Evolutionary conservation across 2,113 vertebrate species (phyloP).

Genomic region (Takifugu flavidus): DNA sequence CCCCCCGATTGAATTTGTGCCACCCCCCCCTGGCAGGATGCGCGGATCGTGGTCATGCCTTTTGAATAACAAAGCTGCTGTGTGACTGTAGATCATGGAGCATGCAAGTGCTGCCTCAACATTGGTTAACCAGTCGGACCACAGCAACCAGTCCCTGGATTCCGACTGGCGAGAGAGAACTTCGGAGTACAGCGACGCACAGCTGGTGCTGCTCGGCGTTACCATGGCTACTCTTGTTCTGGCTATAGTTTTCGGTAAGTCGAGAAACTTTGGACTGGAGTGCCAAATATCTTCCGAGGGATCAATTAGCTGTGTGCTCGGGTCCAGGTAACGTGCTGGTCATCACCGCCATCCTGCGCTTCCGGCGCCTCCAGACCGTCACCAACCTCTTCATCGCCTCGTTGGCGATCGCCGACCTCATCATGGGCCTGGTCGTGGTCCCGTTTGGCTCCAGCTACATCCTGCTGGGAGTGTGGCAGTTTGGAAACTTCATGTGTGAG

Average conservation of each 20-base stretch:
- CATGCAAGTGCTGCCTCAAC: conserved; percentile 1
- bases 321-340: conserved; percentile 86
- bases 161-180: neutral
- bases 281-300: neutral
- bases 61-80: neutral
- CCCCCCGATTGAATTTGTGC: too few species aligned
- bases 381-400: conserved; percentile 98
- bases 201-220: conserved; percentile 81
- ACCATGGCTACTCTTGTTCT: conserved; percentile 88
- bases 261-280: neutral
- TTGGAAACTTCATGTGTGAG: conserved; percentile 89
- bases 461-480: conserved; percentile 85
- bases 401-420: conserved; percentile 90
- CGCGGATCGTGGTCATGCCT: too few species aligned
- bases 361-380: conserved; percentile 91
- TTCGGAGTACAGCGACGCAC: conserved; percentile 65
- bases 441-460: conserved; percentile 89
- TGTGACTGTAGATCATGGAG: conserved; percentile 60
- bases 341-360: conserved; percentile 88
- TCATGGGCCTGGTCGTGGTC: conserved; percentile 94
- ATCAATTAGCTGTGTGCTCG: neutral
- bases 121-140: conserved; percentile 39
- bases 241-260: conserved; percentile 84
- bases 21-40: too few species aligned
- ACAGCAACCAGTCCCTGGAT: conserved; percentile 19